A percentile compares a stretch with the other conserved stretches of the same genome.
phyloP scores from a whole-genome alignment of 2,888 invertebrate species.

The Brenthis hecate region DNA sequence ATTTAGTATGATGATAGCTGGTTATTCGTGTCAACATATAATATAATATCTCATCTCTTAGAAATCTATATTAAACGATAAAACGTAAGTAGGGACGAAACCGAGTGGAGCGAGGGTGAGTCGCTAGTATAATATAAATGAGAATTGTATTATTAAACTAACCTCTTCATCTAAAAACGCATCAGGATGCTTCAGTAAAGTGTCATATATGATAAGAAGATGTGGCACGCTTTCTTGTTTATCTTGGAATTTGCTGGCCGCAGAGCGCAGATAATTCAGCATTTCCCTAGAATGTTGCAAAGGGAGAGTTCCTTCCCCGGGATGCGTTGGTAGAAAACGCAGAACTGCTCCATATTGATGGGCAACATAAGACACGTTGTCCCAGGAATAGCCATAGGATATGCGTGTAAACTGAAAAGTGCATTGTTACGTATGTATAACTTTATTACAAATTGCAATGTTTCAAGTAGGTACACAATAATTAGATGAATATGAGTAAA shows the following conservation, averaged over 20 bases:
- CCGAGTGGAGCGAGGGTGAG: too few relatives aligned
- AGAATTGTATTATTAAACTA: slow-evolving; percentile 43
- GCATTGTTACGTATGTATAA: not conserved
- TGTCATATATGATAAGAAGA: slow-evolving; percentile 82
- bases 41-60: too few relatives aligned
- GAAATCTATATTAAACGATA: too few relatives aligned
- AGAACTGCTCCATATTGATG: slow-evolving; percentile 81
- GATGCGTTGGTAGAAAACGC: slow-evolving; percentile 75
- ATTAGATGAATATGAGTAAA: not conserved
- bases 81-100: too few relatives aligned
- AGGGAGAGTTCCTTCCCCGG: slow-evolving; percentile 86
- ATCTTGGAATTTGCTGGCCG: slow-evolving; percentile 61
- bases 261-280: slow-evolving; percentile 75
- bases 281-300: slow-evolving; percentile 82
- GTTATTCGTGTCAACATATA: too few relatives aligned
- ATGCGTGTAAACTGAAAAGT: slow-evolving; percentile 61
- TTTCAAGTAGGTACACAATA: not conserved
- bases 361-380: slow-evolving; percentile 80
- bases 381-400: slow-evolving; percentile 85
- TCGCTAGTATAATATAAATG: too few relatives aligned
- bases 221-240: slow-evolving; percentile 83
- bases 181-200: slow-evolving; percentile 73
- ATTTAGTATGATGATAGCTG: too few relatives aligned
- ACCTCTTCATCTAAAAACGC: slow-evolving; percentile 89
- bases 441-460: not conserved